phyloP scores from a whole-genome alignment of 37 sponge, comb jelly and placozoan species.

The Tethya wilhelma region DNA sequence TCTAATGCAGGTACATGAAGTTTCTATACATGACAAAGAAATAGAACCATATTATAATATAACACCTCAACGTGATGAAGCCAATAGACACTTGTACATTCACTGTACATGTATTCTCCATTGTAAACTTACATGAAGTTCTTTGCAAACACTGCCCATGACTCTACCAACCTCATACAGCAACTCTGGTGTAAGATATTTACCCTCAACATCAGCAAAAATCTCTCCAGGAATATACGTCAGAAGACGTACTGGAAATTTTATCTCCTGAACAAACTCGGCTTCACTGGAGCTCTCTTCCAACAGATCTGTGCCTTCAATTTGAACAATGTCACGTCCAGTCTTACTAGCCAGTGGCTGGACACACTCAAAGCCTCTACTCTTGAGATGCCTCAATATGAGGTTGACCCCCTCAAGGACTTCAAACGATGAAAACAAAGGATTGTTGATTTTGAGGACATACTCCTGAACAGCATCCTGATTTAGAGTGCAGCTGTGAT shows the following conservation, averaged over 20 bases:
- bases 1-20: conserved; percentile 20
- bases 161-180: background rate
- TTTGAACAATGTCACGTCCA: background rate
- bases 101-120: too few relatives aligned
- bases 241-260: background rate
- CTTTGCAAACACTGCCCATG: background rate
- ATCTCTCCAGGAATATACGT: background rate
- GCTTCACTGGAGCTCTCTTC: too few relatives aligned
- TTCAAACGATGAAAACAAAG: background rate
- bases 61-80: too few relatives aligned
- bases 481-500: too few relatives aligned
- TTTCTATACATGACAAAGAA: too few relatives aligned
- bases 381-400: conserved; percentile 11
- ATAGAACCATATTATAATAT: too few relatives aligned
- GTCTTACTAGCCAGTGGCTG: background rate
- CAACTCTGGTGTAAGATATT: background rate
- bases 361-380: background rate
- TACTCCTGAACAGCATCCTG: background rate
- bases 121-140: too few relatives aligned
- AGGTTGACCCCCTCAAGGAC: conserved; percentile 24
- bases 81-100: too few relatives aligned
- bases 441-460: background rate
- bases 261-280: too few relatives aligned
- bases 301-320: background rate
- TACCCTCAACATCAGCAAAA: background rate